A percentile compares a stretch with the other conserved stretches of the same genome.
These are phyloP conservation scores for Crossoptilon crossoptilon DNA, from an alignment of 2,797 vertebrate species.

Conservation along the genomic window DNA sequence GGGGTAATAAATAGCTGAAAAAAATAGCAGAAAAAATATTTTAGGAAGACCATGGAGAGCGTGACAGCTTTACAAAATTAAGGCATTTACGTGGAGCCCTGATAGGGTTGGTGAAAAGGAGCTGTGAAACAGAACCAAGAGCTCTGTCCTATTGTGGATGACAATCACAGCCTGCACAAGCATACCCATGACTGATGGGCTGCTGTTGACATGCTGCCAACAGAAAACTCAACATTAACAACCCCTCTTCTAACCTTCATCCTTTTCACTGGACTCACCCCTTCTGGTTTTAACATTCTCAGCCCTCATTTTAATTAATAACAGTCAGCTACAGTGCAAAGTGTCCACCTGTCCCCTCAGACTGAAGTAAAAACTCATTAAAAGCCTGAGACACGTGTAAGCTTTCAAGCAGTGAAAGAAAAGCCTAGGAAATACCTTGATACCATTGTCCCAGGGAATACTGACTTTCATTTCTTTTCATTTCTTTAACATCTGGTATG, in stretches of 20 bases:
- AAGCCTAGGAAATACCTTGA: constrained; percentile 34
- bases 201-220: rapidly evolving
- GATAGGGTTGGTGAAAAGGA: background rate
- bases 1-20: rapidly evolving
- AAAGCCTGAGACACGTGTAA: background rate
- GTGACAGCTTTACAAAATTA: background rate
- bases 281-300: background rate
- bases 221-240: background rate
- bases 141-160: rapidly evolving
- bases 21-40: background rate
- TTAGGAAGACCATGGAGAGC: rapidly evolving
- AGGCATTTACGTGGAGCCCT: rapidly evolving
- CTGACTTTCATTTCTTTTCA: background rate
- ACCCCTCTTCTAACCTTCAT: background rate
- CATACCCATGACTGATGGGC: background rate
- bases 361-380: background rate
- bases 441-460: background rate
- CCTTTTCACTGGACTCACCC: background rate
- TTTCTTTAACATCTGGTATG: background rate
- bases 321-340: background rate
- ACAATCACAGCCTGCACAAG: background rate
- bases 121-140: background rate
- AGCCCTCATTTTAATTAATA: background rate
- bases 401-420: background rate
- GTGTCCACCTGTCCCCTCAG: background rate